These are phyloP conservation scores for Zaprionus africanus DNA, from an alignment of 1,140 invertebrate genomes.

Conservation along the genomic window DNA sequence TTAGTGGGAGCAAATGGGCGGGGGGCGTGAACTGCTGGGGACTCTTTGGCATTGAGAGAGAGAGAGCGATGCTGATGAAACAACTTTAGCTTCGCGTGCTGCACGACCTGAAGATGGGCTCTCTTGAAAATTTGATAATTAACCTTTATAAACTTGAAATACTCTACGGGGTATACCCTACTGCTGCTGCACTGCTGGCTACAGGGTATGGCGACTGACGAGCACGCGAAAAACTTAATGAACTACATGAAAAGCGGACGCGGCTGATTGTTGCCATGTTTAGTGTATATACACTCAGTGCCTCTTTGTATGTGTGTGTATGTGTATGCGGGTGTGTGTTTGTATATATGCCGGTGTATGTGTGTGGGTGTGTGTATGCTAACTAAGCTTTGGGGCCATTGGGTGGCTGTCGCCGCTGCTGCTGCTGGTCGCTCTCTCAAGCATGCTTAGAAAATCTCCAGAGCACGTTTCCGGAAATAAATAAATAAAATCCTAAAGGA, in stretches of 20 bases:
- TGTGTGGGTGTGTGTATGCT: conserved; percentile 48
- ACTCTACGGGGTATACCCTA: conserved; percentile 6
- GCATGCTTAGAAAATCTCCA: conserved; percentile 74
- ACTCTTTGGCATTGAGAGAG: conserved; percentile 31
- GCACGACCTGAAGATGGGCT: conserved; percentile 14
- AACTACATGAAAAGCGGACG: conserved; percentile 66
- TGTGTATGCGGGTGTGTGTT: conserved; percentile 24
- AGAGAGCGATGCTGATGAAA: background rate
- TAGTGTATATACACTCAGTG: background rate
- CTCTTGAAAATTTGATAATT: background rate
- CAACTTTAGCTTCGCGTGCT: conserved; percentile 1
- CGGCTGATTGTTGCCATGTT: conserved; percentile 43
- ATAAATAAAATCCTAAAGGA: conserved; percentile 73
- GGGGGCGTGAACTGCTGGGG: conserved; percentile 24
- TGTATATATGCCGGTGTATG: conserved; percentile 38
- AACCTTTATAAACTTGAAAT: background rate
- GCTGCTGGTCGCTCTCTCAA: conserved; percentile 32
- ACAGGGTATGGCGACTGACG: conserved; percentile 15
- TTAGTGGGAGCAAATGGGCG: background rate
- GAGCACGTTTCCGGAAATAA: conserved; percentile 83
- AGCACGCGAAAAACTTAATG: conserved; percentile 70
- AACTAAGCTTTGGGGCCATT: conserved; percentile 49
- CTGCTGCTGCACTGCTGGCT: background rate
- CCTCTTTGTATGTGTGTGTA: conserved; percentile 24
- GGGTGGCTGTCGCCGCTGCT: conserved; percentile 19